Conservation (phyloP, 2,113 vertebrate genomes). For the Oncorhynchus kisutch region DNA sequence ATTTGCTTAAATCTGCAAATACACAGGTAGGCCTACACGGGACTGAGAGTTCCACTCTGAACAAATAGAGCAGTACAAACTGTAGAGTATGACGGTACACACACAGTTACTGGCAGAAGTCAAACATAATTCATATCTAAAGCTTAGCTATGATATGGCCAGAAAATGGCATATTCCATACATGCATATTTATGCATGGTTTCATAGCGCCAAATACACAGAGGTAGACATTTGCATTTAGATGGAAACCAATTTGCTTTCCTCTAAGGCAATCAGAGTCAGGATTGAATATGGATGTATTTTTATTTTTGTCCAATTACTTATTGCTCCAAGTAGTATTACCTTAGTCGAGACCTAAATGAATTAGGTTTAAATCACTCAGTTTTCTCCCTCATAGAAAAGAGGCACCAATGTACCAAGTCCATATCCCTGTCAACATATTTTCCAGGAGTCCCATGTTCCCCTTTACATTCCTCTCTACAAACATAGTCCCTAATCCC, state of each 20-base stretch:
- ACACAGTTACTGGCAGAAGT: background rate
- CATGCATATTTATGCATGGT: conserved; percentile 10
- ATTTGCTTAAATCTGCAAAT: conserved; percentile 12
- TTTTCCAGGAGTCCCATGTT: no score
- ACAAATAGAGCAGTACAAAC: background rate
- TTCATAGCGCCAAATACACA: conserved; percentile 14
- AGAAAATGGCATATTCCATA: background rate
- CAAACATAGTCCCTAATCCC: no score
- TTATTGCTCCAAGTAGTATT: conserved; percentile 27
- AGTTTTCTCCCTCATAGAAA: no score
- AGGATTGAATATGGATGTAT: conserved; percentile 26
- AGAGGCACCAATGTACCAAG: no score
- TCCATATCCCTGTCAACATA: no score
- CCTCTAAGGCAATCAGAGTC: conserved; percentile 42
- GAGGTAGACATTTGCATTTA: conserved; percentile 57
- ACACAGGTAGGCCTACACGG: background rate
- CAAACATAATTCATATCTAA: no score
- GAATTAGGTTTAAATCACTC: conserved; percentile 30
- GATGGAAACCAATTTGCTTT: conserved; percentile 60
- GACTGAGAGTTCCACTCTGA: background rate
- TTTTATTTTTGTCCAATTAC: conserved; percentile 23
- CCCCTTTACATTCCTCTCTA: no score
- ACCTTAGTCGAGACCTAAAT: conserved; percentile 32
- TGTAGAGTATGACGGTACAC: background rate
- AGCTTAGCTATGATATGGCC: no score